Percentiles rank a stretch among this genome's conserved stretches.
Evolutionary conservation across 2,888 invertebrate genomes (phyloP).

Genomic region (Drosophila tripunctata): DNA sequence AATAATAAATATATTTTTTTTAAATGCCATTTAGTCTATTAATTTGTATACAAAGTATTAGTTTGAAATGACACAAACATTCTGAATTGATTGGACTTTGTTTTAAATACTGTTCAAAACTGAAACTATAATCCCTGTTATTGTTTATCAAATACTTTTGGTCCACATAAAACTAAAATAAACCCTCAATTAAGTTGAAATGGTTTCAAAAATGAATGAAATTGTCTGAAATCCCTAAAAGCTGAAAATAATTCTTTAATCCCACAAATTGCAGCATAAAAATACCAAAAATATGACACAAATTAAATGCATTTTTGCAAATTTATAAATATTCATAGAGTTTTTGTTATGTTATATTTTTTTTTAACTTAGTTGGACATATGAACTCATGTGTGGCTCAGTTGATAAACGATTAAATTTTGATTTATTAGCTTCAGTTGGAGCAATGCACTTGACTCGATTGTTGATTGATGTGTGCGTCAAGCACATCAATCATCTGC

Average conservation of each 20-base stretch:
- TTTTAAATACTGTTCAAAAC: neutral
- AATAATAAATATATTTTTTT: neutral
- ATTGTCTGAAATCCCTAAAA: too few relatives aligned
- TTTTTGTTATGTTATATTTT: too few relatives aligned
- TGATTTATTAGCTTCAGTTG: slow-evolving; percentile 43
- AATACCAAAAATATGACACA: too few relatives aligned
- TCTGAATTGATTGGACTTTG: neutral
- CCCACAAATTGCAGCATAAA: too few relatives aligned
- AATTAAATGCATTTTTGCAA: neutral
- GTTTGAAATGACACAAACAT: neutral
- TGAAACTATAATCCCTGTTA: neutral
- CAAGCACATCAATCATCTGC: slow-evolving; percentile 49
- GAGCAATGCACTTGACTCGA: slow-evolving; percentile 28
- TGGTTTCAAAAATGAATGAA: too few relatives aligned
- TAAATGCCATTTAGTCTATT: too few relatives aligned
- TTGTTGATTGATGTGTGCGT: slow-evolving; percentile 55
- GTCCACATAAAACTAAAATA: too few relatives aligned
- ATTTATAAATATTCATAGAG: neutral
- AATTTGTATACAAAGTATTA: too few relatives aligned
- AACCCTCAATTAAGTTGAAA: too few relatives aligned
- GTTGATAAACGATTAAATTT: slow-evolving; percentile 16
- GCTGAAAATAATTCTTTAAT: too few relatives aligned
- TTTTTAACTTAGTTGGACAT: neutral
- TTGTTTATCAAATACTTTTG: neutral
- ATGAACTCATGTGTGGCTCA: slow-evolving; percentile 1